A percentile compares a stretch with the other conserved stretches of the same genome.
These are phyloP conservation scores for Orycteropus afer DNA, from an alignment of 2,113 vertebrate species.

Conservation along the genomic window DNA sequence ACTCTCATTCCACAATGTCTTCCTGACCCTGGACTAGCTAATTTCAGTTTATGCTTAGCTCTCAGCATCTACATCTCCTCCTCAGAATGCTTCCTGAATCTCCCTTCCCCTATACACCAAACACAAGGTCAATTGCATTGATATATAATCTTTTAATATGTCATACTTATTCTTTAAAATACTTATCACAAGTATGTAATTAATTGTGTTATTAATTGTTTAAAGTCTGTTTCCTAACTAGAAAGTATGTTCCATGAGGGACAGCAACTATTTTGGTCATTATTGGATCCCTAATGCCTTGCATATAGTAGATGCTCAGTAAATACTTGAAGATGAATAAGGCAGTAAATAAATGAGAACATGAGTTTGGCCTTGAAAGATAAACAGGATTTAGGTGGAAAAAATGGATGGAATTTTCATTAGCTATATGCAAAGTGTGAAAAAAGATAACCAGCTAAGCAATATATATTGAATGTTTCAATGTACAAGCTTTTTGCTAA, in stretches of 20 bases:
- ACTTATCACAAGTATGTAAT: not conserved
- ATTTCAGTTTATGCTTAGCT: not conserved
- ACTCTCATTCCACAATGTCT: not conserved
- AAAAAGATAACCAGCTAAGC: not conserved
- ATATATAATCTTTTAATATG: not conserved
- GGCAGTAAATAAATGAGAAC: not conserved
- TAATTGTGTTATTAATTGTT: not conserved
- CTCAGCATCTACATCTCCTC: not conserved
- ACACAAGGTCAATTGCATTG: not conserved
- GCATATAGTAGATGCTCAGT: too few relatives aligned
- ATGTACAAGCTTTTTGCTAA: not conserved
- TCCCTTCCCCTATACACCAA: not conserved
- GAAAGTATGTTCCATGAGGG: not conserved
- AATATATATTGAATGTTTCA: not conserved
- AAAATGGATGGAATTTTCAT: not conserved
- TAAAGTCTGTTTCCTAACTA: not conserved
- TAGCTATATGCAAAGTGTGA: not conserved
- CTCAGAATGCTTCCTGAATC: not conserved
- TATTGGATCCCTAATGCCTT: not conserved
- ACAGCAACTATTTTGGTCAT: not conserved
- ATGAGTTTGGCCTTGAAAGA: not conserved
- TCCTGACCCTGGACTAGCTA: not conserved
- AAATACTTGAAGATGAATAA: not conserved
- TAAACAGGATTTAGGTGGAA: not conserved
- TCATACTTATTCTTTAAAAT: not conserved